Conservation (phyloP, 2,797 vertebrate species). For the Acanthornis magna region DNA sequence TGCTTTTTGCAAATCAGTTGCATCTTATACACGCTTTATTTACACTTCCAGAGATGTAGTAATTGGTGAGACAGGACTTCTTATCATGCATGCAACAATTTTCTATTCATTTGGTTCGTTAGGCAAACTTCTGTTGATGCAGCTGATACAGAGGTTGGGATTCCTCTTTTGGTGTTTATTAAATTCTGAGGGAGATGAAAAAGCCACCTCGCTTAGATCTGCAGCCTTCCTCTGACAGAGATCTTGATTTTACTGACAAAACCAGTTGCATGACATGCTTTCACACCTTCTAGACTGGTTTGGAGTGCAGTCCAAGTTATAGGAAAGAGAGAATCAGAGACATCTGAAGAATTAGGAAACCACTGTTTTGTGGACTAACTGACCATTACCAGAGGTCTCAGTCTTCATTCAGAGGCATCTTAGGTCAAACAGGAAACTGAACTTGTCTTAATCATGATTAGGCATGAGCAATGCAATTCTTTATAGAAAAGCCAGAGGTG, state of each 20-base stretch:
- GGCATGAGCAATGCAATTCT: neutral
- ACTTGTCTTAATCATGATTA: neutral
- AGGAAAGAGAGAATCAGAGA: neutral
- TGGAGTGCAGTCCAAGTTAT: neutral
- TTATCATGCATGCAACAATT: neutral
- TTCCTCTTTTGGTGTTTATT: neutral
- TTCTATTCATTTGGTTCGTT: neutral
- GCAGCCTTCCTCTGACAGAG: neutral
- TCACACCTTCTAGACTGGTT: neutral
- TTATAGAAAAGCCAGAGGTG: rapidly evolving
- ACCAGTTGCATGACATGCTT: rapidly evolving
- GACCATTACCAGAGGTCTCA: neutral
- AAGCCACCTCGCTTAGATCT: neutral
- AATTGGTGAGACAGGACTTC: neutral
- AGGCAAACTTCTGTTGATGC: neutral
- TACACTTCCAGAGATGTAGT: neutral
- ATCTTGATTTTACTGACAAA: neutral
- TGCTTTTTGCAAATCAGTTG: neutral
- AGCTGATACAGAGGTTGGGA: neutral
- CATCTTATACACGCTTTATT: neutral
- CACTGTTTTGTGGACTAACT: neutral
- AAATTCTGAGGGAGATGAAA: neutral
- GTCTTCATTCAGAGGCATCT: neutral
- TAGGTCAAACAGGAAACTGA: neutral
- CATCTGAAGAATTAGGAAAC: neutral